A percentile compares a stretch with the other conserved stretches of the same genome.
Evolutionary conservation across 2,113 vertebrate genomes (phyloP).

Genomic region (Phalacrocorax aristotelis): DNA sequence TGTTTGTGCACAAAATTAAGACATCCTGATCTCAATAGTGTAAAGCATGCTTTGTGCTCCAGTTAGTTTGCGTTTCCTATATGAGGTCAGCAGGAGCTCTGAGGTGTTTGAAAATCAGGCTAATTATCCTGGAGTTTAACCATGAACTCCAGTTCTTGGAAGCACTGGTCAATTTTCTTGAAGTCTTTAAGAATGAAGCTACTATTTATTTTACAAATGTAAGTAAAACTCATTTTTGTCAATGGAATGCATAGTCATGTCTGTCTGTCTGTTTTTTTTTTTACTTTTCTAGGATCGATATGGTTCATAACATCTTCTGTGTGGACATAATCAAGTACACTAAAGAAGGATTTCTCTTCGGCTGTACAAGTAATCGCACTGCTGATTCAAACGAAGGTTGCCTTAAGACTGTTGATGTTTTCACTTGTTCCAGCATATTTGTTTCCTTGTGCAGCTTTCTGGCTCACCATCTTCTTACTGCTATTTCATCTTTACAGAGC

Average conservation of each 20-base stretch:
- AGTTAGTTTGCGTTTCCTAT: not conserved
- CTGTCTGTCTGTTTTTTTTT: not conserved
- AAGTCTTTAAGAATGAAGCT: not conserved
- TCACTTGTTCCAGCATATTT: not conserved
- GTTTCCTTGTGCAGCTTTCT: not conserved
- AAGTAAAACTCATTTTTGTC: not conserved
- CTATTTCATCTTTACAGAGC: not conserved
- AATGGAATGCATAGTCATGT: not conserved
- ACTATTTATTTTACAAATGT: not conserved
- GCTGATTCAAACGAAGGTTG: not conserved
- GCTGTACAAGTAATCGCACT: not conserved
- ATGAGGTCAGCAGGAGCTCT: not conserved
- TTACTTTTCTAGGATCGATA: conserved; percentile 74
- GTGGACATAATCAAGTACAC: not conserved
- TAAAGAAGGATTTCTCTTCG: not conserved
- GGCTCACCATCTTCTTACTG: not conserved
- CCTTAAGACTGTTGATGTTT: conserved; percentile 50
- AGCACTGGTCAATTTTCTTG: not conserved
- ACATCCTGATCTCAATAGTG: not conserved
- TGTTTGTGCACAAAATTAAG: not conserved
- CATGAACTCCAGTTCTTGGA: not conserved
- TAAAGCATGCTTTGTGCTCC: not conserved
- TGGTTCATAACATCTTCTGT: conserved; percentile 55
- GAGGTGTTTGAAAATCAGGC: not conserved
- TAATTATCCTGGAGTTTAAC: not conserved